Evolutionary conservation across 1,140 invertebrate species (phyloP), one percentile per base, ranked within the genome.

Genomic region (Ladona fulva): DNA sequence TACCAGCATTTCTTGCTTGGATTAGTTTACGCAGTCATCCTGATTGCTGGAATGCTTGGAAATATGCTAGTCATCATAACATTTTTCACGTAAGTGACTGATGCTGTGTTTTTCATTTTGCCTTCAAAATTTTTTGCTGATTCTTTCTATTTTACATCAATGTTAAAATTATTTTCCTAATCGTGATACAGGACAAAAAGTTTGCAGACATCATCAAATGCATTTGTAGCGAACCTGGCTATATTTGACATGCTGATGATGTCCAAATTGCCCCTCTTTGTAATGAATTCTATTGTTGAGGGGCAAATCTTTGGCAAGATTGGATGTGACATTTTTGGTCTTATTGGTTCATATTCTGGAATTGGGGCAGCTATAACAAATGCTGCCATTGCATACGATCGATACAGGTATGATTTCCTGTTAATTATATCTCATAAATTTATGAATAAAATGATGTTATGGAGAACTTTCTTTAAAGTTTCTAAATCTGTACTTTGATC

Each of bases 41-140:
- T 93, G 84, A 80, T 90, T 0, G 86, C 89, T 1, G 93, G 91
- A 1, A 25, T 91, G 0, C 84, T 90, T n/a, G 94, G 94, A 0
- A 95, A 95, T 83, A 90, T 91, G 14, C 89, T 93, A 76, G 94
- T 95, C 75, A 87, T 95, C 78, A 95, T 91, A 89, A 92, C 94
- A 81, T 95, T 95, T 83, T 89, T 90, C 80, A 92, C 92, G 88
- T 94, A 86, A 89, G 90, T 87, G 79, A 75, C 42, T 42, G n/a
- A 86, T 5, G 82, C 91, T 90, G 74, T 91, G 11, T 75, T 25
- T n/a, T 75, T 29, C 16, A 74, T 19, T 19, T 29, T 19, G 16
- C 14, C 24, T 5, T 24, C 5, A n/a, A 42, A 19, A n/a, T 37
- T 66, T 66, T 3, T 66, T 16, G 52, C 14, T 22, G 52, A 66